A percentile compares a stretch with the other conserved stretches of the same genome.
Evolutionary conservation across 2,797 vertebrate genomes (phyloP).

Genomic region (Crypturellus tataupa): DNA sequence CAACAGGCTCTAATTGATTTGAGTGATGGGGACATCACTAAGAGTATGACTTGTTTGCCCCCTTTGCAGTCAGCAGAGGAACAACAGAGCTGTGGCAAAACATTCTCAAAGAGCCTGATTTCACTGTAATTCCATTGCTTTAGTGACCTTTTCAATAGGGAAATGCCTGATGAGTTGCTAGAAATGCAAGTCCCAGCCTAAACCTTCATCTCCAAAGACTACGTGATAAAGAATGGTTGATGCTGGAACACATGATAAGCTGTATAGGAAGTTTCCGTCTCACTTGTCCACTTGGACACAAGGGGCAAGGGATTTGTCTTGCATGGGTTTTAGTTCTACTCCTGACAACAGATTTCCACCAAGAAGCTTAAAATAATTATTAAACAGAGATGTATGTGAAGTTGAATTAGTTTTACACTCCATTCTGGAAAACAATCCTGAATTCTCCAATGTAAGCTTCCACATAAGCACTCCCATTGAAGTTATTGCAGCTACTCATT

Average conservation of each 20-base stretch:
- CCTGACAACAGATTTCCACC: background rate
- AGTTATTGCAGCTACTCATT: background rate
- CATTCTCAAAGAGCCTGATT: background rate
- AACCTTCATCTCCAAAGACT: background rate
- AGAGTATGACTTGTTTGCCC: background rate
- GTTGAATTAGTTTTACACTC: background rate
- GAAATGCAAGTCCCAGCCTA: background rate
- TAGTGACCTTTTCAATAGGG: background rate
- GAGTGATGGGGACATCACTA: background rate
- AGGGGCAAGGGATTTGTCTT: background rate
- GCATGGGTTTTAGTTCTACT: background rate
- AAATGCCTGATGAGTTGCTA: background rate
- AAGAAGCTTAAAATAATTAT: background rate
- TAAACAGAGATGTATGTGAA: background rate
- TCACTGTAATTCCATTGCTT: background rate
- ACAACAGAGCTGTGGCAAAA: background rate
- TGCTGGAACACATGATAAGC: background rate
- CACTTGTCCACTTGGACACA: background rate
- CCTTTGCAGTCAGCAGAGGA: background rate
- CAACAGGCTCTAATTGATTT: background rate
- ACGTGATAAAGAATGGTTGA: background rate
- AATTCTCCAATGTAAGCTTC: conserved; percentile 6
- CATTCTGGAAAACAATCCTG: background rate
- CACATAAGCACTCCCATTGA: background rate
- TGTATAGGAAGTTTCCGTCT: background rate